Percentiles rank a stretch among this genome's conserved stretches.
Conservation (phyloP, 2,888 invertebrate species). For the Mesoligia furuncula region DNA sequence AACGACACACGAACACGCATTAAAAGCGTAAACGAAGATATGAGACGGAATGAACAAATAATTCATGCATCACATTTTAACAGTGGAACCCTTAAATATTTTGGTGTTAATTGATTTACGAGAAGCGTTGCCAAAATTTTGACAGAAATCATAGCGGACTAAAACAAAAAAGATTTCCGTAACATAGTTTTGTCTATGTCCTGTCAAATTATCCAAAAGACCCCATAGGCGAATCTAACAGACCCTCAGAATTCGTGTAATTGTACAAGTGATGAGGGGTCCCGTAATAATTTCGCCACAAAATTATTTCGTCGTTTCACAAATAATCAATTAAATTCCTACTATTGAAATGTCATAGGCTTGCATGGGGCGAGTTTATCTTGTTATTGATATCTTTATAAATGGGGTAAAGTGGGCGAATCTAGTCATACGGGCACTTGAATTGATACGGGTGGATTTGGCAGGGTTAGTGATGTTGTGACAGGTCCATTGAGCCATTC, state of each 20-base stretch:
- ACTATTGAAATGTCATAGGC: constrained; percentile 77
- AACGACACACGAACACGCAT: constrained; percentile 63
- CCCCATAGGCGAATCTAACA: constrained; percentile 11
- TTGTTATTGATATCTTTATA: constrained; percentile 89
- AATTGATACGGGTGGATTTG: constrained; percentile 86
- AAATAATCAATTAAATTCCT: constrained; percentile 87
- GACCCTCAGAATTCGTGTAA: constrained; percentile 57
- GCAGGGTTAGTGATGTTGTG: constrained; percentile 76
- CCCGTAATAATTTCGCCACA: constrained; percentile 75
- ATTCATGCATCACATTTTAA: constrained; percentile 56
- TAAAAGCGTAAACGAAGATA: constrained; percentile 61
- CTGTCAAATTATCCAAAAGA: constrained; percentile 38
- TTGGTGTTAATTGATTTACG: constrained; percentile 24
- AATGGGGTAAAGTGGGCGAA: constrained; percentile 87
- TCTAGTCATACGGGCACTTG: constrained; percentile 85
- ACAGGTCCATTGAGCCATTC: constrained; percentile 79
- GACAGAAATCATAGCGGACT: background rate
- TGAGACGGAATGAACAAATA: constrained; percentile 57
- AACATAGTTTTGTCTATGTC: constrained; percentile 4
- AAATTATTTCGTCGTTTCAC: constrained; percentile 80
- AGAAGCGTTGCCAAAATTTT: constrained; percentile 16
- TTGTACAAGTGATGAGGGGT: constrained; percentile 70
- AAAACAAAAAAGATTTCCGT: background rate
- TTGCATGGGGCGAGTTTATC: constrained; percentile 79
- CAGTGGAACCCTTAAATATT: constrained; percentile 42